Conservation (phyloP, 2,113 vertebrate species). For the Brachionichthys hirsutus region DNA sequence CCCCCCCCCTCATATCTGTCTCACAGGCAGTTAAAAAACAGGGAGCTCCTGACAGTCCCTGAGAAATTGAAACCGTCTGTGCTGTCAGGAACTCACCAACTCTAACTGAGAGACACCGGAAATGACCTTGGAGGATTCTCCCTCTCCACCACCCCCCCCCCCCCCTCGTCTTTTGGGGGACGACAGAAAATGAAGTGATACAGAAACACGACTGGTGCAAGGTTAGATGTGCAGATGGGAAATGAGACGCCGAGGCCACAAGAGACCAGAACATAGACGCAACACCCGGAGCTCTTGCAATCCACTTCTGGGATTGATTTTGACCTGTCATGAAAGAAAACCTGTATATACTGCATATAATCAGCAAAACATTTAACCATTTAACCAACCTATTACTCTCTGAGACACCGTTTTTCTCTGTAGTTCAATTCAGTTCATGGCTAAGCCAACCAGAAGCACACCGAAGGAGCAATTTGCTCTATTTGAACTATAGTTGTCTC, state of each 20-base stretch:
- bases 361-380: no score
- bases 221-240: slow-evolving; percentile 38
- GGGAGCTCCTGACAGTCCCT: slow-evolving; percentile 56
- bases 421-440: no score
- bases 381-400: no score
- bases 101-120: slow-evolving; percentile 59
- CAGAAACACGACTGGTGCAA: slow-evolving; percentile 49
- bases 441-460: no score
- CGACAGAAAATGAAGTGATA: slow-evolving; percentile 51
- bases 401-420: no score
- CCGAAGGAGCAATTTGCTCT: no score
- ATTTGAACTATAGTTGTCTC: no score
- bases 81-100: slow-evolving; percentile 66
- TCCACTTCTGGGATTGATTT: no score
- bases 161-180: slow-evolving; percentile 7
- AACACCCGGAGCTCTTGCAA: slow-evolving; percentile 1
- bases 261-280: slow-evolving; percentile 20
- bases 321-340: no score
- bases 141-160: slow-evolving; percentile 3
- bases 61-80: slow-evolving; percentile 72
- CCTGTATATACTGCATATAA: no score
- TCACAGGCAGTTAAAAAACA: slow-evolving; percentile 58
- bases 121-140: slow-evolving; percentile 65
- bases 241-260: slow-evolving; percentile 18
- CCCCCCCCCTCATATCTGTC: slow-evolving; percentile 63